These are phyloP conservation scores for Probosciger aterrimus DNA, from an alignment of 2,113 vertebrate genomes.

Conservation along the genomic window DNA sequence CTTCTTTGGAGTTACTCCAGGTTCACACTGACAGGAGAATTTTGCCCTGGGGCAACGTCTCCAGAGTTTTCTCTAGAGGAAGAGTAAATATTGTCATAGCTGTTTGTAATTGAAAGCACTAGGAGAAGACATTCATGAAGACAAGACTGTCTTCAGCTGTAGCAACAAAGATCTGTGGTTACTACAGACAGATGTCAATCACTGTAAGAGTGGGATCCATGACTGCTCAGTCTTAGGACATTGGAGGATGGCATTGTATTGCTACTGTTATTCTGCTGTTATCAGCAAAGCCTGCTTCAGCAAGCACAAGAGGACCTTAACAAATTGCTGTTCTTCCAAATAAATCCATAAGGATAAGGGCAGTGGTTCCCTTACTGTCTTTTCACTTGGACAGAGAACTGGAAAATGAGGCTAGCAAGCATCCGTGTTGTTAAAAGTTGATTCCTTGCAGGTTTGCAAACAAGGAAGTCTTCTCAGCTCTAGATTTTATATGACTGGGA, in stretches of 20 bases:
- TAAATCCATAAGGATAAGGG: neutral
- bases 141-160: constrained; percentile 55
- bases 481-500: neutral
- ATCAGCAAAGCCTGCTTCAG: neutral
- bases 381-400: neutral
- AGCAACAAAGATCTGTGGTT: constrained; percentile 39
- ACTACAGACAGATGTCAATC: neutral
- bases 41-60: neutral
- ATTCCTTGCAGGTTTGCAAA: neutral
- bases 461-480: neutral
- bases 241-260: neutral
- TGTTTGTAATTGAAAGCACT: constrained; percentile 48
- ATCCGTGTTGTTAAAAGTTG: neutral
- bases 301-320: neutral
- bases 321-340: neutral
- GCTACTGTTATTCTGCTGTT: neutral
- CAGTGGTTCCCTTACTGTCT: neutral
- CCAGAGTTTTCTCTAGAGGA: constrained; percentile 14
- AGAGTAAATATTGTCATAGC: constrained; percentile 58
- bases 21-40: constrained; percentile 7
- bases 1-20: constrained; percentile 11
- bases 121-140: constrained; percentile 3
- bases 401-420: neutral
- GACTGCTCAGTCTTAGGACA: neutral
- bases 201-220: neutral